Percentiles rank a stretch among this genome's conserved stretches.
Conservation (phyloP, 2,888 invertebrate species). For the Pseudeuparius sepicola region DNA sequence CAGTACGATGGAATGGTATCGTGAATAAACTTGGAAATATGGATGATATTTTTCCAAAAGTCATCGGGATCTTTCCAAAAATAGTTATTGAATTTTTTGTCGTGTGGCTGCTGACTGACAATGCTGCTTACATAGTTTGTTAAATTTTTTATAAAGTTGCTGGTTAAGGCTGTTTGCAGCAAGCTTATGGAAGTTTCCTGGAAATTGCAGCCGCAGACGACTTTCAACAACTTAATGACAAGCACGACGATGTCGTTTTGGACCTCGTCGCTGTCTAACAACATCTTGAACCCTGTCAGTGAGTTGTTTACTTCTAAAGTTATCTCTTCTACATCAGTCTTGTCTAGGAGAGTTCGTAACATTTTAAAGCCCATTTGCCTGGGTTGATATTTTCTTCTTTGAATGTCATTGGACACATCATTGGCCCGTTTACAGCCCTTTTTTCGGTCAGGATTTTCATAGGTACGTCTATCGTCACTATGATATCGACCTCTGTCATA, state of each 20-base stretch:
- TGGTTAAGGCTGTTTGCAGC: constrained; percentile 6
- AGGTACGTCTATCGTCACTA: too few species aligned
- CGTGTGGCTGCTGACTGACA: constrained; percentile 4
- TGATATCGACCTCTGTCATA: too few species aligned
- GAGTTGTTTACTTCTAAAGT: constrained; percentile 12
- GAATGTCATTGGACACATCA: too few species aligned
- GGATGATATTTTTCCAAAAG: constrained; percentile 13
- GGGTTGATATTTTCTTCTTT: too few species aligned
- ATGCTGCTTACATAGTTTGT: constrained; percentile 9
- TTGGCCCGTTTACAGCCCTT: too few species aligned
- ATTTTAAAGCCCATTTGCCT: constrained; percentile 12
- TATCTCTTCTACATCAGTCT: constrained; percentile 8
- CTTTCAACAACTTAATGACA: constrained; percentile 8
- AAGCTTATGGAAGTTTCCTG: constrained; percentile 8
- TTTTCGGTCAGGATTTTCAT: too few species aligned
- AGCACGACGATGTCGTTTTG: constrained; percentile 12
- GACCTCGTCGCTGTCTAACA: constrained; percentile 10
- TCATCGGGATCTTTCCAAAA: constrained; percentile 16
- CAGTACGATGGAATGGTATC: constrained; percentile 12
- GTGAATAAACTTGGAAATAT: constrained; percentile 11
- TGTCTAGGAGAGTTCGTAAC: constrained; percentile 7
- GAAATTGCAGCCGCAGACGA: constrained; percentile 11
- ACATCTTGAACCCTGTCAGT: constrained; percentile 11
- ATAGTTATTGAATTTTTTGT: constrained; percentile 8
- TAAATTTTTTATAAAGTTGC: constrained; percentile 15